A percentile compares a stretch with the other conserved stretches of the same genome.
These are phyloP conservation scores for Drosophila ohnishii DNA, from an alignment of 1,140 invertebrate genomes.

Conservation along the genomic window DNA sequence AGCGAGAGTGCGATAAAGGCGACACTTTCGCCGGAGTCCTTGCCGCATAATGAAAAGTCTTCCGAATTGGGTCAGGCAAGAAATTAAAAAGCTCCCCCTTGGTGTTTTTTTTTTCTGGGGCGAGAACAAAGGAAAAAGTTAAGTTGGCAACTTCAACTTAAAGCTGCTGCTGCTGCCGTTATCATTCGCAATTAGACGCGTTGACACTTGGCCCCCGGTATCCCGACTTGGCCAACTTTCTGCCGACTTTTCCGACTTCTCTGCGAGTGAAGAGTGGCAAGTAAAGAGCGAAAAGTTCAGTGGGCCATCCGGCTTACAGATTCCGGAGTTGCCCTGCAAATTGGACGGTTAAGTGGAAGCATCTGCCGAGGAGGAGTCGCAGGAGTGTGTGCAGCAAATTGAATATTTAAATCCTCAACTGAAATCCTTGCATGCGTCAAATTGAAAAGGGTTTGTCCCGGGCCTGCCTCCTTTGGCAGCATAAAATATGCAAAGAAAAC, in stretches of 20 bases:
- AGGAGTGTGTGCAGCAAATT: slow-evolving; percentile 48
- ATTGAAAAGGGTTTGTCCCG: slow-evolving; percentile 66
- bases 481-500: slow-evolving; percentile 65
- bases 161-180: slow-evolving; percentile 48
- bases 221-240: slow-evolving; percentile 34
- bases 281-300: slow-evolving; percentile 48
- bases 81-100: slow-evolving; percentile 59
- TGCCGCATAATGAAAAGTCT: slow-evolving; percentile 64
- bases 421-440: slow-evolving; percentile 51
- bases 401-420: slow-evolving; percentile 74
- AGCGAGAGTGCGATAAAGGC: slow-evolving; percentile 20
- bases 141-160: slow-evolving; percentile 53
- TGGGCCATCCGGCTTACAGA: slow-evolving; percentile 15
- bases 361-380: slow-evolving; percentile 36
- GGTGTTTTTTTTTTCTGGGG: slow-evolving; percentile 6
- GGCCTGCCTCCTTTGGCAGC: slow-evolving; percentile 2
- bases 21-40: slow-evolving; percentile 68
- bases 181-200: slow-evolving; percentile 77
- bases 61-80: slow-evolving; percentile 69
- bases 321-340: slow-evolving; percentile 40
- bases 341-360: slow-evolving; percentile 42
- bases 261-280: slow-evolving; percentile 19
- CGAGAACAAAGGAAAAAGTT: slow-evolving; percentile 35
- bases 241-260: not conserved
- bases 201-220: slow-evolving; percentile 63